phyloP scores from a whole-genome alignment of 2,888 invertebrate species.

The Rambutsinella grinnellia region DNA sequence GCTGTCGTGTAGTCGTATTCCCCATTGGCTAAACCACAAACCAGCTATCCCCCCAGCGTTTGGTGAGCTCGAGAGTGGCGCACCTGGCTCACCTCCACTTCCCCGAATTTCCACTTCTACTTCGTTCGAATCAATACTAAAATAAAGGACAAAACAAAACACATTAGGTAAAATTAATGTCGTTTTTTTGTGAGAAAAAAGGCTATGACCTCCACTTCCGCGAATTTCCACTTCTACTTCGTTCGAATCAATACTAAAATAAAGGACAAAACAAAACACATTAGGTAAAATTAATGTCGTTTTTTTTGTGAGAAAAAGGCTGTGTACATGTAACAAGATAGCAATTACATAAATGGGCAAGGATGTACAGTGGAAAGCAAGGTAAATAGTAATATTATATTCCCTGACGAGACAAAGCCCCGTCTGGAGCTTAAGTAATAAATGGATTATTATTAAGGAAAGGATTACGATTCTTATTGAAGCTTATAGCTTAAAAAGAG shows the following conservation, averaged over 20 bases:
- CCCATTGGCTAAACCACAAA: constrained; percentile 39
- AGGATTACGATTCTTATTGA: constrained; percentile 28
- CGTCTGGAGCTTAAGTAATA: neutral
- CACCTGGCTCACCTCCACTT: constrained; percentile 47
- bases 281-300: constrained; percentile 16
- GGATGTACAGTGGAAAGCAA: neutral
- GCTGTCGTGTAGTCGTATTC: constrained; percentile 66
- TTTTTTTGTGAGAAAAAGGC: too few relatives aligned
- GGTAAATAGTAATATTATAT: neutral
- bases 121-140: constrained; percentile 61
- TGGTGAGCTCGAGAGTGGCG: constrained; percentile 47
- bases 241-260: constrained; percentile 58
- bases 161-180: constrained; percentile 7
- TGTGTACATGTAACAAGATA: neutral
- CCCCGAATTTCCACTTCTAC: constrained; percentile 62
- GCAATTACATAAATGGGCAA: neutral
- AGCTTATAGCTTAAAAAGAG: constrained; percentile 18
- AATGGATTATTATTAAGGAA: constrained; percentile 23
- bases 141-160: constrained; percentile 1
- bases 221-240: constrained; percentile 61
- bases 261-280: too few relatives aligned
- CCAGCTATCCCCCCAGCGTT: constrained; percentile 46
- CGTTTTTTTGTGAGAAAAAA: constrained; percentile 18
- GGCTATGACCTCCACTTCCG: neutral
- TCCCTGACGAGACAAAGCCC: neutral